Conservation (phyloP, 2,888 invertebrate species). For the Pachydiplax longipennis region DNA sequence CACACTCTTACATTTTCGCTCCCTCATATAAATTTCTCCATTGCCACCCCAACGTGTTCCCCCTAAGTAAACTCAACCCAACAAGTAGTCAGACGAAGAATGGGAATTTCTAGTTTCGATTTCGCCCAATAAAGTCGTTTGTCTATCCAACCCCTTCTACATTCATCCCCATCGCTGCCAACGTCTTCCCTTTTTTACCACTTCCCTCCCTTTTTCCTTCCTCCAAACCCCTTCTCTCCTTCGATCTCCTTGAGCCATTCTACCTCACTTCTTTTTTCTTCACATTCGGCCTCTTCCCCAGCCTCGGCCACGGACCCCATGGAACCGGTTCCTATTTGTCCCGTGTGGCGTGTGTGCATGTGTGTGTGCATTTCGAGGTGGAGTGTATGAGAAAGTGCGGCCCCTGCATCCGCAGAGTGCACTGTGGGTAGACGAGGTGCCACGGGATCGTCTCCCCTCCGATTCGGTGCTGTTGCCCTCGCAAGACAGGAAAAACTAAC, state of each 20-base stretch:
- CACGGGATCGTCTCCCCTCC: not conserved
- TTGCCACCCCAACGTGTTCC: too few relatives aligned
- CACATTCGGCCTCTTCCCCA: conserved; percentile 9
- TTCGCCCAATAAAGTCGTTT: too few relatives aligned
- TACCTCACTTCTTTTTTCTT: not conserved
- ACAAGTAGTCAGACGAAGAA: too few relatives aligned
- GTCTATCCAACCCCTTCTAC: too few relatives aligned
- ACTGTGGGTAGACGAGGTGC: conserved; percentile 18
- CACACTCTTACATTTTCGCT: too few relatives aligned
- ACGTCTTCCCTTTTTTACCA: not conserved
- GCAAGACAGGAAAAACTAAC: not conserved
- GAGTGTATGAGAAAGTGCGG: conserved; percentile 24
- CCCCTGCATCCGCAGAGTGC: conserved; percentile 30
- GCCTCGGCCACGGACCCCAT: conserved; percentile 35
- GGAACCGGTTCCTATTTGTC: conserved; percentile 43
- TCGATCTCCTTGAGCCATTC: not conserved
- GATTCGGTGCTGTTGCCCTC: conserved; percentile 22
- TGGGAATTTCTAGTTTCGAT: too few relatives aligned
- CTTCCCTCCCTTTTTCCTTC: not conserved
- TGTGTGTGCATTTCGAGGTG: conserved; percentile 41
- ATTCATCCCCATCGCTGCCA: too few relatives aligned
- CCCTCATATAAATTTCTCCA: too few relatives aligned
- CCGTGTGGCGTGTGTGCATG: conserved; percentile 9
- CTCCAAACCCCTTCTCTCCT: not conserved
- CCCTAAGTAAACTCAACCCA: too few relatives aligned